Percentiles rank a stretch among this genome's conserved stretches.
These are phyloP conservation scores for Pocillopora grandis DNA, from an alignment of 92 coral and sea anemone species.

Conservation along the genomic window DNA sequence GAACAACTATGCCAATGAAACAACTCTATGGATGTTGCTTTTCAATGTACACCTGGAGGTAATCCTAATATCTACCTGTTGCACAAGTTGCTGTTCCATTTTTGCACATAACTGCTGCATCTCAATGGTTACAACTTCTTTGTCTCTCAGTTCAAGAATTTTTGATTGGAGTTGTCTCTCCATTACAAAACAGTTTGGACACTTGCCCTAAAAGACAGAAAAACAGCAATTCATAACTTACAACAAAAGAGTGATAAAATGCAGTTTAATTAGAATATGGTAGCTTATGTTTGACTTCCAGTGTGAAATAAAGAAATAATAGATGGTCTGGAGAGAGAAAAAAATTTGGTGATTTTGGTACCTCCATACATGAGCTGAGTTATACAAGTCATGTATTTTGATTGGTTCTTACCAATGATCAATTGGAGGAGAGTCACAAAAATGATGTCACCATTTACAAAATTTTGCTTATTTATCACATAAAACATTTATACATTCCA, in stretches of 20 bases:
- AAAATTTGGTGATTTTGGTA: too few relatives aligned
- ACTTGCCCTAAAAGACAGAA: slow-evolving; percentile 51
- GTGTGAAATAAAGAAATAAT: too few relatives aligned
- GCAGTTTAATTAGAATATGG: neutral
- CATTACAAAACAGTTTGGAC: slow-evolving; percentile 78
- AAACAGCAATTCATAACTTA: neutral
- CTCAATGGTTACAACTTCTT: slow-evolving; percentile 72
- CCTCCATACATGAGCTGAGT: too few relatives aligned
- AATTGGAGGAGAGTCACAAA: too few relatives aligned
- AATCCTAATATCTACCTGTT: slow-evolving; percentile 60
- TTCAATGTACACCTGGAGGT: neutral
- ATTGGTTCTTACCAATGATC: too few relatives aligned
- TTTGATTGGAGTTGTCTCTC: slow-evolving; percentile 88
- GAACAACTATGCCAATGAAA: too few relatives aligned
- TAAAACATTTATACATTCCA: too few relatives aligned
- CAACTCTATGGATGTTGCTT: neutral
- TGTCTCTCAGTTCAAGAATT: slow-evolving; percentile 71
- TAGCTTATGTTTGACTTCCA: too few relatives aligned
- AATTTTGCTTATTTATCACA: too few relatives aligned
- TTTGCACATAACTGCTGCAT: slow-evolving; percentile 86
- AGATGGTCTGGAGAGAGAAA: too few relatives aligned
- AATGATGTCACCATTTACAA: too few relatives aligned
- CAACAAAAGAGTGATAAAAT: neutral
- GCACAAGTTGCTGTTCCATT: slow-evolving; percentile 93
- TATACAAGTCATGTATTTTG: too few relatives aligned